Base-by-base conservation (phyloP, 2,888 invertebrate species). In the Rutpela maculata region DNA sequence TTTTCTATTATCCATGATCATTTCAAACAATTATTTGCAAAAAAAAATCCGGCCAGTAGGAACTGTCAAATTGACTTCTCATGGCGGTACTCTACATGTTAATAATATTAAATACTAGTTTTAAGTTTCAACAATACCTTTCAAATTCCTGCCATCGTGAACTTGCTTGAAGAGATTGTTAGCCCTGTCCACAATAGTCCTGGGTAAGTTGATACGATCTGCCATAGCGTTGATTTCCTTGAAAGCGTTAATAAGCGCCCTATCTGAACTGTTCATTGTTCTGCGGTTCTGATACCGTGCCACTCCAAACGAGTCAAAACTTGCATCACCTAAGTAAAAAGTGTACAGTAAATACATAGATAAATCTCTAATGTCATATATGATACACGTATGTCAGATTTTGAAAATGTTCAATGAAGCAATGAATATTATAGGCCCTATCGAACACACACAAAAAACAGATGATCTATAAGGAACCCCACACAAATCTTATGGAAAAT, bases 101-200 rank as follows among this genome's bases (percentile, higher is more conserved):
- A 26, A 11, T 50, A 67, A 15, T 22, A 18, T 68, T n/a, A 17
- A 65, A 22, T 4, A 26, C 1, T n/a, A 43, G 17, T 68, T 10
- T 56, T 12, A 2, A 43, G 19, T 9, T 26, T 50, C 6, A 26
- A 62, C 43, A 63, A 70, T 83, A 85, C 99, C 98, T 90, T 98
- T 98, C 59, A 99, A 91, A 87, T 97, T 97, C 90, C 98, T 97
- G 0, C 98, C 98, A 88, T 99, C 99, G 85, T 98, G 98, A 0
- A 99, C 98, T 93, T 99, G 98, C 91, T 99, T 99, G 89, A 99
- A 99, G 74, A 99, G 92, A 88, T 96, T 96, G 88, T 98, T 98
- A 1, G 99, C 99, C 87, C 98, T 93, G 88, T 99, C 99, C 12
- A 98, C 96, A 87, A 99, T 99, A 56, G 98, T 98, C 90, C 97